A percentile compares a stretch with the other conserved stretches of the same genome.
These are phyloP conservation scores for Zaprionus africanus DNA, from an alignment of 1,140 invertebrate species.

Conservation along the genomic window DNA sequence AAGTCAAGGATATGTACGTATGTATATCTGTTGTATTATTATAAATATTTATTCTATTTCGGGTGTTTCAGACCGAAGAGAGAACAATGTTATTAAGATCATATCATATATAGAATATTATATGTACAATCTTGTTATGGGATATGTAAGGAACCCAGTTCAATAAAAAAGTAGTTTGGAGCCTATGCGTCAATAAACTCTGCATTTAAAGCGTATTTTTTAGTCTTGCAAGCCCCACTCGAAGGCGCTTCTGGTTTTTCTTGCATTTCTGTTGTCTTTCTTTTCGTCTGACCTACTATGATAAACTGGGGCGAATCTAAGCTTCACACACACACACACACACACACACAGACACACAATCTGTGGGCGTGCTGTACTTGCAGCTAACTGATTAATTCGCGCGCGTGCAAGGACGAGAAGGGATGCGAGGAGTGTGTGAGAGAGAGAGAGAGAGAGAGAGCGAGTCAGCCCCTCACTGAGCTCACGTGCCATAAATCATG, in stretches of 20 bases:
- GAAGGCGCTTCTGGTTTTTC: no score
- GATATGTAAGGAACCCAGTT: no score
- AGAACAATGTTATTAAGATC: no score
- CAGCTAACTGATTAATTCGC: constrained; percentile 9
- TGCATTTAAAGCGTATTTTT: background rate
- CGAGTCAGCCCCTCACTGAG: background rate
- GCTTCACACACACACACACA: background rate
- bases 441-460: background rate
- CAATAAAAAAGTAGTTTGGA: no score
- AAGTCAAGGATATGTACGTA: no score
- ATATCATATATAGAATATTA: no score
- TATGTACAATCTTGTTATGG: no score
- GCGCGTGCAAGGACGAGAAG: constrained; percentile 2
- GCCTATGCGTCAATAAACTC: no score
- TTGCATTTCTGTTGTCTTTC: no score
- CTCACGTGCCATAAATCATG: constrained; percentile 26
- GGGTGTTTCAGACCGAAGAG: no score
- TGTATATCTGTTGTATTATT: no score
- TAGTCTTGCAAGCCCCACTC: background rate
- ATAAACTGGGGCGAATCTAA: constrained; percentile 2
- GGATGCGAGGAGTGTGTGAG: background rate
- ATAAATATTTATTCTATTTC: no score
- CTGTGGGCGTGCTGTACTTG: constrained; percentile 8
- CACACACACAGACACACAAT: background rate
- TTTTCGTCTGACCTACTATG: background rate